These are phyloP conservation scores for Polydesmus complanatus DNA, from an alignment of 2,888 invertebrate species.

Conservation along the genomic window DNA sequence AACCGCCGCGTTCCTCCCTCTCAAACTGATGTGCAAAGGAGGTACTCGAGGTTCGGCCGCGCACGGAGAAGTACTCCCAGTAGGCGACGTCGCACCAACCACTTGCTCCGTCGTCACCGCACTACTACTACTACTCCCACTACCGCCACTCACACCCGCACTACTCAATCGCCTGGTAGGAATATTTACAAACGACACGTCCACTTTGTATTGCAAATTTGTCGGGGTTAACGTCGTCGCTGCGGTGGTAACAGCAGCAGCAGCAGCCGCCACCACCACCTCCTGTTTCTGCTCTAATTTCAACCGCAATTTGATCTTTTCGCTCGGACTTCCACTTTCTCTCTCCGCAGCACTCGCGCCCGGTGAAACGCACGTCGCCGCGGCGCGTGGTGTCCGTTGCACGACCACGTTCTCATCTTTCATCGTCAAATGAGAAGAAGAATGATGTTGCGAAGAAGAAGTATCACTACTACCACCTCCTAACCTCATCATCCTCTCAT, in stretches of 20 bases:
- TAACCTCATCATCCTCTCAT: neutral
- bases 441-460: neutral
- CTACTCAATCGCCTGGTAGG: slow-evolving; percentile 22
- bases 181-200: slow-evolving; percentile 55
- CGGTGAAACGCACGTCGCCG: neutral
- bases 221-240: neutral
- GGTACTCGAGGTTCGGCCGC: slow-evolving; percentile 61
- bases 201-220: slow-evolving; percentile 65
- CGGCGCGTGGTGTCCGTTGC: neutral
- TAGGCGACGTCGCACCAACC: slow-evolving; percentile 15
- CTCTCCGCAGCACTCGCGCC: neutral
- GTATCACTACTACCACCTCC: neutral
- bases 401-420: neutral
- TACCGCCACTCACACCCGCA: neutral
- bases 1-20: slow-evolving; percentile 65
- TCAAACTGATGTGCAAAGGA: slow-evolving; percentile 70
- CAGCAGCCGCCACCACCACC: slow-evolving; percentile 17
- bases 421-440: neutral
- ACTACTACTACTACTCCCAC: slow-evolving; percentile 22
- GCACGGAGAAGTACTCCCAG: slow-evolving; percentile 8
- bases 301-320: slow-evolving; percentile 66
- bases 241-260: slow-evolving; percentile 9
- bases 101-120: slow-evolving; percentile 32
- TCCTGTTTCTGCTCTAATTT: slow-evolving; percentile 46
- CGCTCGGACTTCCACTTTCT: slow-evolving; percentile 35